Evolutionary conservation across 2,113 vertebrate genomes (phyloP).

Genomic region (Chitala chitala): DNA sequence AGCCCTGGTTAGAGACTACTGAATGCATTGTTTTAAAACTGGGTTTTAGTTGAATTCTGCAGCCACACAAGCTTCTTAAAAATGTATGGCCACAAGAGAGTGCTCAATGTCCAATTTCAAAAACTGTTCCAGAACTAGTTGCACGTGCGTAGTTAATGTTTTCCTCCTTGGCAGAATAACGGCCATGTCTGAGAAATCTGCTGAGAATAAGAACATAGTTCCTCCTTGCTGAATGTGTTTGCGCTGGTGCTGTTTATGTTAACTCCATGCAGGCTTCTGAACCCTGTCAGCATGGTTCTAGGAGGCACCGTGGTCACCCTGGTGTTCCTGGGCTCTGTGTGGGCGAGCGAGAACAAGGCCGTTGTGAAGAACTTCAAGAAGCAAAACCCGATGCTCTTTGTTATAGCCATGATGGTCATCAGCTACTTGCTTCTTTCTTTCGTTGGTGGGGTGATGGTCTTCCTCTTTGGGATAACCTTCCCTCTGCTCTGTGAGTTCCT

Average conservation of each 20-base stretch:
- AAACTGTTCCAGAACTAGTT: too few species aligned
- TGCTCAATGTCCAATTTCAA: background rate
- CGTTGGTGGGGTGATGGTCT: slow-evolving; percentile 87
- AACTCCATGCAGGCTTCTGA: slow-evolving; percentile 71
- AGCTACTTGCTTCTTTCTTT: slow-evolving; percentile 87
- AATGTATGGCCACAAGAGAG: background rate
- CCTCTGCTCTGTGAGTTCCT: slow-evolving; percentile 79
- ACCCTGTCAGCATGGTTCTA: slow-evolving; percentile 81
- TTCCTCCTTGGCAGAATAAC: too few species aligned
- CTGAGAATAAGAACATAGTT: background rate
- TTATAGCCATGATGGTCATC: slow-evolving; percentile 71
- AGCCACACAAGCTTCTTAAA: too few species aligned
- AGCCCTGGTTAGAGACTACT: too few species aligned
- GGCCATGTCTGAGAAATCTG: background rate
- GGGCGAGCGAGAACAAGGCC: slow-evolving; percentile 78
- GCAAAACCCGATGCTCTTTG: slow-evolving; percentile 73
- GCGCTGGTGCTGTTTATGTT: too few species aligned
- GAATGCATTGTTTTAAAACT: too few species aligned
- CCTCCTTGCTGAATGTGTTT: too few species aligned
- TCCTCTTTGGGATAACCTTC: slow-evolving; percentile 83
- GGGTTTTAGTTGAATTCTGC: too few species aligned
- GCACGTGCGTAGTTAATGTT: too few species aligned
- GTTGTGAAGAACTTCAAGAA: slow-evolving; percentile 78
- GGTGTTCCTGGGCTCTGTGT: slow-evolving; percentile 78
- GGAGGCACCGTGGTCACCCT: slow-evolving; percentile 74